Evolutionary conservation across 2,113 vertebrate species (phyloP).

Genomic region (Stegastes partitus): DNA sequence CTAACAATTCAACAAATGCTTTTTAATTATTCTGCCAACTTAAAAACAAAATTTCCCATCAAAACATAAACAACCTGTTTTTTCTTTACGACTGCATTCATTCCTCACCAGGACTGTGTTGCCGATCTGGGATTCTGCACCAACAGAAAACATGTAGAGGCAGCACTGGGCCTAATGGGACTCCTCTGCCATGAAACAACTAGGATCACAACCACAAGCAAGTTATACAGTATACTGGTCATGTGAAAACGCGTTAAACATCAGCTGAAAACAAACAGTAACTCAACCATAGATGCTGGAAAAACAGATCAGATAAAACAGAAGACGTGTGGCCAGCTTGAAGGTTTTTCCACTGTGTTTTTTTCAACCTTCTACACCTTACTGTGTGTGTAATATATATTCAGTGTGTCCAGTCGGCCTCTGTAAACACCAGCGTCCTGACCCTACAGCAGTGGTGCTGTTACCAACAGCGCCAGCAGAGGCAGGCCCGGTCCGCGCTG

Average conservation of each 20-base stretch:
- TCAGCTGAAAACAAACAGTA: not conserved
- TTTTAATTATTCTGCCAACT: not conserved
- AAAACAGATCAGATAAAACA: not conserved
- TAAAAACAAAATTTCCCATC: not conserved
- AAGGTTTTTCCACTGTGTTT: not conserved
- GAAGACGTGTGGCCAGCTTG: not conserved
- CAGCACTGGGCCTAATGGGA: not conserved
- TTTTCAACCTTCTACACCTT: not conserved
- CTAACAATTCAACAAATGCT: not conserved
- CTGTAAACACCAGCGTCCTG: not conserved
- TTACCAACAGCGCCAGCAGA: conserved; percentile 53
- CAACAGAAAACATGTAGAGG: conserved; percentile 18
- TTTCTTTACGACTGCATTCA: conserved; percentile 5
- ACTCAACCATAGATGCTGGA: not conserved
- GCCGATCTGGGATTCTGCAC: not conserved
- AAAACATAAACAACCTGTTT: not conserved
- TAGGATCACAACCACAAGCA: conserved; percentile 29
- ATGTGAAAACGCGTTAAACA: conserved; percentile 25
- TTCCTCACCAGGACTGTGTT: not conserved
- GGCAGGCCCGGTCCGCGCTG: conserved; percentile 40
- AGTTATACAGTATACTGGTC: conserved; percentile 9
- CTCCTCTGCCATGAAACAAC: conserved; percentile 37
- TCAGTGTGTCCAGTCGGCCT: not conserved
- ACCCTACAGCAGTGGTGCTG: not conserved
- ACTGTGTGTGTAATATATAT: not conserved